A percentile compares a stretch with the other conserved stretches of the same genome.
Evolutionary conservation across 2,888 invertebrate species (phyloP).

Genomic region (Campoplex capitator): DNA sequence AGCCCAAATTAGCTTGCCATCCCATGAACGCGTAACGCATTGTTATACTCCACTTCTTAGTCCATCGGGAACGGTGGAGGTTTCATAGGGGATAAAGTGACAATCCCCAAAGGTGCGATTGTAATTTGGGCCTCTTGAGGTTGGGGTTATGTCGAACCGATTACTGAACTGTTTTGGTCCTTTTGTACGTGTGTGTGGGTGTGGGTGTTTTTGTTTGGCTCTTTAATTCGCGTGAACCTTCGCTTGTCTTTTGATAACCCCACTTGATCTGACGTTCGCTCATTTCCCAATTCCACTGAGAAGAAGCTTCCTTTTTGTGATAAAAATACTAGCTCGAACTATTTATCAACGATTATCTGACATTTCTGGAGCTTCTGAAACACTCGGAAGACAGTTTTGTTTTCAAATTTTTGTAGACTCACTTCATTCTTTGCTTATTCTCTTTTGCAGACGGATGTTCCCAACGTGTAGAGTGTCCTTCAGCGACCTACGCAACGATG

Average conservation of each 20-base stretch:
- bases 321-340: neutral
- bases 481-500: conserved; percentile 88
- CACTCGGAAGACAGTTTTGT: neutral
- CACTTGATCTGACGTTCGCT: conserved; percentile 11
- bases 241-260: conserved; percentile 25
- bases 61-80: conserved; percentile 37
- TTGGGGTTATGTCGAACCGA: conserved; percentile 31
- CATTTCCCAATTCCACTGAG: neutral
- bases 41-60: conserved; percentile 20
- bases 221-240: conserved; percentile 6
- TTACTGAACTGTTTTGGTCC: neutral
- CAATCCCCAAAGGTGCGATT: conserved; percentile 47
- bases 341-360: too few relatives aligned
- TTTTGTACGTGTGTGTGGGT: too few relatives aligned
- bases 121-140: conserved; percentile 42
- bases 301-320: neutral
- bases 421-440: neutral
- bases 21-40: conserved; percentile 16
- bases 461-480: conserved; percentile 92
- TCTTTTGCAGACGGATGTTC: conserved; percentile 91
- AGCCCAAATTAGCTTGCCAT: conserved; percentile 61
- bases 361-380: neutral
- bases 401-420: neutral
- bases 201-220: neutral
- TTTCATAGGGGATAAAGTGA: neutral